Percentiles rank a stretch among this genome's conserved stretches.
phyloP scores from a whole-genome alignment of 2,888 invertebrate genomes.

The Trissolcus japonicus region DNA sequence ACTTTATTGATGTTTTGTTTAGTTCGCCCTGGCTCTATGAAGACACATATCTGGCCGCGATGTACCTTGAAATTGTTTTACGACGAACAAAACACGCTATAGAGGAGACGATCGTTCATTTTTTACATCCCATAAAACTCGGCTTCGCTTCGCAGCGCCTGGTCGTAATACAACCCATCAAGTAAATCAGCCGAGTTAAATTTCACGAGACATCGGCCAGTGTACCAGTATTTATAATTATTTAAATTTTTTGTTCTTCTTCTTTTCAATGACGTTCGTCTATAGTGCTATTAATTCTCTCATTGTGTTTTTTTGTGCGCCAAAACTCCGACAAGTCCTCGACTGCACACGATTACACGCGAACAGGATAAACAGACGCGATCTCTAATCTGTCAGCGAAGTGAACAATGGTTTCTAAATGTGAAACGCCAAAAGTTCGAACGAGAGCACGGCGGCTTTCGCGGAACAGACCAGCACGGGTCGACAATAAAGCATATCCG shows the following conservation, averaged over 20 bases:
- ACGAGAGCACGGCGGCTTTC: constrained; percentile 29
- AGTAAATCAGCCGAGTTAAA: constrained; percentile 6
- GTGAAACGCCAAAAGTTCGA: constrained; percentile 49
- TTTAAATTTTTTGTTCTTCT: background rate
- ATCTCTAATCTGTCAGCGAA: constrained; percentile 54
- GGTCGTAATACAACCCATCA: constrained; percentile 3
- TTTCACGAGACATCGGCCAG: background rate
- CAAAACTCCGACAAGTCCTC: background rate
- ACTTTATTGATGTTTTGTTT: constrained; percentile 18
- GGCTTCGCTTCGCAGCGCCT: background rate
- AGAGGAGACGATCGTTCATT: constrained; percentile 13
- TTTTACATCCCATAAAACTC: constrained; percentile 32
- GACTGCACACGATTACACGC: constrained; percentile 37
- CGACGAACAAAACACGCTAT: constrained; percentile 14
- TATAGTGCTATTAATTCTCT: constrained; percentile 3
- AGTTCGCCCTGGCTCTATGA: constrained; percentile 4
- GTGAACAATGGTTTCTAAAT: constrained; percentile 52
- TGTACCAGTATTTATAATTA: background rate
- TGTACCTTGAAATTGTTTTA: constrained; percentile 18
- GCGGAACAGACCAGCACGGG: constrained; percentile 39
- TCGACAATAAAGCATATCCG: constrained; percentile 55
- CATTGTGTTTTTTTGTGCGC: background rate
- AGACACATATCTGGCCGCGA: constrained; percentile 2
- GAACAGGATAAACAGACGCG: constrained; percentile 50
- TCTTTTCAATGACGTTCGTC: background rate